Evolutionary conservation across 2,113 vertebrate genomes (phyloP).

Genomic region (Melanerpes formicivorus): DNA sequence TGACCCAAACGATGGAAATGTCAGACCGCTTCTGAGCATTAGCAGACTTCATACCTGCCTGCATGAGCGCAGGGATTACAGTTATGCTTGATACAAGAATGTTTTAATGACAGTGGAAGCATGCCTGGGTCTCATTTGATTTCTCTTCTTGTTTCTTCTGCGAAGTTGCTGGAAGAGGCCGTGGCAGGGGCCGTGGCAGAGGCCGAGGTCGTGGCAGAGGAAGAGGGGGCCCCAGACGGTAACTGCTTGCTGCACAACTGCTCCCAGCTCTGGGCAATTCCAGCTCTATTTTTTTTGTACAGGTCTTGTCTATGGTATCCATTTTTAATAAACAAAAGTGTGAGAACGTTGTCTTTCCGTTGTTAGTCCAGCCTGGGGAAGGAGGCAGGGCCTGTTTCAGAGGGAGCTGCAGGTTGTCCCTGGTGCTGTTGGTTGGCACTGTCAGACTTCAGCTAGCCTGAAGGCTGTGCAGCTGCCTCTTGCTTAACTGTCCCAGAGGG

Average conservation of each 20-base stretch:
- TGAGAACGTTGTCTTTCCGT: not conserved
- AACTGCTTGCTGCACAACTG: constrained; percentile 52
- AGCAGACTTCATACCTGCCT: not conserved
- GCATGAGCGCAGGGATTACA: not conserved
- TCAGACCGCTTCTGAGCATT: not conserved
- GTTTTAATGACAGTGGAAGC: not conserved
- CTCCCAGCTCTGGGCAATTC: constrained; percentile 6
- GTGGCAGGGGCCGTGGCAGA: constrained; percentile 86
- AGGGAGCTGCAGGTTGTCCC: not conserved
- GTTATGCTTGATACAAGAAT: not conserved
- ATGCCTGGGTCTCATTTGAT: not conserved
- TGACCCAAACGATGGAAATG: not conserved
- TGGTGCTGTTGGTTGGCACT: not conserved
- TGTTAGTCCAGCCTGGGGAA: not conserved
- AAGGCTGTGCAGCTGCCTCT: not conserved
- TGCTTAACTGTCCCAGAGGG: not conserved
- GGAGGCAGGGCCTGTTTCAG: not conserved
- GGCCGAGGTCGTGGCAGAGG: constrained; percentile 93
- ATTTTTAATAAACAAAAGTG: constrained; percentile 68
- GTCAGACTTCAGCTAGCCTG: not conserved
- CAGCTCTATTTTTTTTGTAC: constrained; percentile 85
- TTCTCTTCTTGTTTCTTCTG: constrained; percentile 2
- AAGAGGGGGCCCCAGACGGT: constrained; percentile 94
- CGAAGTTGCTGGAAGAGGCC: constrained; percentile 91
- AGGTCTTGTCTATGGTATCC: constrained; percentile 73